A percentile compares a stretch with the other conserved stretches of the same genome.
Evolutionary conservation across 2,888 invertebrate genomes (phyloP).

Genomic region (Drosophila neotestacea): DNA sequence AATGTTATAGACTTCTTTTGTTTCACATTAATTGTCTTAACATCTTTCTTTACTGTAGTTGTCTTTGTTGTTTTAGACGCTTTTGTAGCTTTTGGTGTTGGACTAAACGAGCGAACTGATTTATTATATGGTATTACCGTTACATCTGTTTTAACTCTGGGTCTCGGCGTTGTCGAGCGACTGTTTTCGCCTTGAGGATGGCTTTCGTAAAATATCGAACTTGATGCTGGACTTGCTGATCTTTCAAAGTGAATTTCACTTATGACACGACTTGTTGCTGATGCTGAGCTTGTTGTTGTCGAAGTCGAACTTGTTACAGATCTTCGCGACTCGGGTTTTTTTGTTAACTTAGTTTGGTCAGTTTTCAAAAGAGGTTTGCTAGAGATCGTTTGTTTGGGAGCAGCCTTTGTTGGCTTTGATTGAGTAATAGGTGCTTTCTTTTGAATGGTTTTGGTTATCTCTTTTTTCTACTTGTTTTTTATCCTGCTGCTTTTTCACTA

Average conservation of each 20-base stretch:
- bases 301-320: constrained; percentile 72
- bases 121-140: constrained; percentile 74
- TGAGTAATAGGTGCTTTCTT: constrained; percentile 21
- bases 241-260: constrained; percentile 75
- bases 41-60: constrained; percentile 26
- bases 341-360: constrained; percentile 34
- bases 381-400: constrained; percentile 22
- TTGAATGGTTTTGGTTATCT: constrained; percentile 30
- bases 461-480: constrained; percentile 36
- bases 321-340: constrained; percentile 64
- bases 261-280: constrained; percentile 69
- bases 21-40: constrained; percentile 29
- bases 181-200: constrained; percentile 72
- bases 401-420: constrained; percentile 22
- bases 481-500: constrained; percentile 15
- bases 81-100: constrained; percentile 53
- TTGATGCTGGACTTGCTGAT: constrained; percentile 70
- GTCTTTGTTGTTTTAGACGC: constrained; percentile 23
- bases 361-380: constrained; percentile 28
- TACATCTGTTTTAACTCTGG: constrained; percentile 78
- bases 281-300: constrained; percentile 67
- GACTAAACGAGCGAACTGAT: constrained; percentile 71
- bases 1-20: constrained; percentile 38
- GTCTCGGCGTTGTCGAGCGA: constrained; percentile 72
- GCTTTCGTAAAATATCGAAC: constrained; percentile 74